Evolutionary conservation across 2,113 vertebrate genomes (phyloP).

Genomic region (Paracanthobrama guichenoti): DNA sequence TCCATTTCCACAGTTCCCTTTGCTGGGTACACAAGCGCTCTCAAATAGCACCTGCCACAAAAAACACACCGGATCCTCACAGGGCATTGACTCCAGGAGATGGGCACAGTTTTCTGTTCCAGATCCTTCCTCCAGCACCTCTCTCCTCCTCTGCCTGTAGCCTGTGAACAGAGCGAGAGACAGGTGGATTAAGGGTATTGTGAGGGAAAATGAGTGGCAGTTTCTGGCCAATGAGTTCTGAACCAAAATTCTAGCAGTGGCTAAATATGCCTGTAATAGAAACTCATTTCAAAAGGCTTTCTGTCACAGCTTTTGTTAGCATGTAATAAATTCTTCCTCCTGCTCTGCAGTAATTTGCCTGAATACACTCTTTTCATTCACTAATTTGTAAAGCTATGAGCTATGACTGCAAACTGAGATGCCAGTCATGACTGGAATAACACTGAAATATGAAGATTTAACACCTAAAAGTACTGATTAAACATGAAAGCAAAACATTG

Average conservation of each 20-base stretch:
- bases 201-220: slow-evolving; percentile 11
- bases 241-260: slow-evolving; percentile 9
- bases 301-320: slow-evolving; percentile 30
- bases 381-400: slow-evolving; percentile 29
- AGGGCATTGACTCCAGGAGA: slow-evolving; percentile 84
- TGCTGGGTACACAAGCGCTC: slow-evolving; percentile 75
- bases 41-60: slow-evolving; percentile 77
- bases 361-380: slow-evolving; percentile 26
- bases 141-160: slow-evolving; percentile 83
- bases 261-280: slow-evolving; percentile 14
- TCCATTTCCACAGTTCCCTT: slow-evolving; percentile 83
- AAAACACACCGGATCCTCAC: slow-evolving; percentile 86
- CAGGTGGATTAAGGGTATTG: background rate
- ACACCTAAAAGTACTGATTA: background rate
- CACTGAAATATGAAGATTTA: background rate
- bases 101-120: slow-evolving; percentile 79
- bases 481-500: background rate
- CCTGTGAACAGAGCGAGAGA: slow-evolving; percentile 69
- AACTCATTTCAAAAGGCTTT: slow-evolving; percentile 28
- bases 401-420: background rate
- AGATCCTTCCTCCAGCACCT: slow-evolving; percentile 75
- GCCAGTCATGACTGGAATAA: background rate
- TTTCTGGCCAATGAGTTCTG: slow-evolving; percentile 20
- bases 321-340: slow-evolving; percentile 15
- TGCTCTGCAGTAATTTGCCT: slow-evolving; percentile 19